Conservation (phyloP, 2,797 vertebrate species). For the Streptopelia turtur region DNA sequence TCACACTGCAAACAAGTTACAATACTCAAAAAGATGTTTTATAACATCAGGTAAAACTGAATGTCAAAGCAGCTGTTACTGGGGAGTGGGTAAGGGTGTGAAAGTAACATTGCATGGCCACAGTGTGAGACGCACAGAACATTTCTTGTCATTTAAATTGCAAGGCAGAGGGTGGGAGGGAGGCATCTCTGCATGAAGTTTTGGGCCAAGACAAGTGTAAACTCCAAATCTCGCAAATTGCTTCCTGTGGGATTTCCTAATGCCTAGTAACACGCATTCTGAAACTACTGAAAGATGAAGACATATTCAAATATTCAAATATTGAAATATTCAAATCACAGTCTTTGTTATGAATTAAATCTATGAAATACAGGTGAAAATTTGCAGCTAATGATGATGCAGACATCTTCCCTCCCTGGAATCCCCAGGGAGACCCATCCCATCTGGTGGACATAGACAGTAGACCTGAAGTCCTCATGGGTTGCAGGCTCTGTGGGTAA, state of each 20-base stretch:
- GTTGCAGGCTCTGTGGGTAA: not conserved
- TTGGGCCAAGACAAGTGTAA: not conserved
- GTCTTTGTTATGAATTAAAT: not conserved
- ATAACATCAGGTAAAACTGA: not conserved
- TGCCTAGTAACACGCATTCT: not conserved
- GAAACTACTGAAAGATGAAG: not conserved
- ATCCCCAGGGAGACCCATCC: not conserved
- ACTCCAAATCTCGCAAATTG: not conserved
- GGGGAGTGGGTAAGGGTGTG: no score
- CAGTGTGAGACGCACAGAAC: not conserved
- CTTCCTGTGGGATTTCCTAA: constrained; percentile 30
- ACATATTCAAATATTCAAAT: not conserved
- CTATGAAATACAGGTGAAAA: not conserved
- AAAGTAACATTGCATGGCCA: not conserved
- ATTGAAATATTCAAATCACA: not conserved
- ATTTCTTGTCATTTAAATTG: not conserved
- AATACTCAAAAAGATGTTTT: not conserved
- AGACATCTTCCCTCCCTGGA: not conserved
- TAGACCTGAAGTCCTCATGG: fast-evolving
- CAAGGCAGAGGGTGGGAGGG: not conserved
- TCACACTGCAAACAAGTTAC: fast-evolving
- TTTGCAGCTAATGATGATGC: not conserved
- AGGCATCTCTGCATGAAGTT: not conserved
- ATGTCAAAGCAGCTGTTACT: no score
- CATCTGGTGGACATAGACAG: not conserved